phyloP scores from a whole-genome alignment of 2,113 vertebrate genomes.

The Helogale parvula region DNA sequence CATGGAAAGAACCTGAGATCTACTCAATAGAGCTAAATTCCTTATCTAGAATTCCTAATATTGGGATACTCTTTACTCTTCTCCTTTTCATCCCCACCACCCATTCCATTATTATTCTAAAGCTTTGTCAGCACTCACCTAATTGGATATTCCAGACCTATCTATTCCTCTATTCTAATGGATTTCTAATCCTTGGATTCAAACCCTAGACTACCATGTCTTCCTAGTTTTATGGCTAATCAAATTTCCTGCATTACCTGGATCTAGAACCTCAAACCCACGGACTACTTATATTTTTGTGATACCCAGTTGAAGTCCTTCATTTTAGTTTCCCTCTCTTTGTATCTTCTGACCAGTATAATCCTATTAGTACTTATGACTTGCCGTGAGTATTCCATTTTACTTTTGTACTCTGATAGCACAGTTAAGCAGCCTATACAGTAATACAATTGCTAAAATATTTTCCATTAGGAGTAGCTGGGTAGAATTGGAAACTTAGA shows the following conservation, averaged over 20 bases:
- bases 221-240: neutral
- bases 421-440: neutral
- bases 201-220: neutral
- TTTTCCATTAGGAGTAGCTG: neutral
- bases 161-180: neutral
- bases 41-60: neutral
- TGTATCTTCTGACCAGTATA: neutral
- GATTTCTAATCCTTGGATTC: slow-evolving; percentile 19
- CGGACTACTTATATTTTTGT: neutral
- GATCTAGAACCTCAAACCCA: neutral
- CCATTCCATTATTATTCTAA: neutral
- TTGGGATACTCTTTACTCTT: neutral
- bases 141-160: neutral
- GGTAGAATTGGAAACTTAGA: neutral
- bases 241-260: neutral
- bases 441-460: neutral
- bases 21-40: neutral
- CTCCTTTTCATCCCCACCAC: neutral
- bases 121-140: neutral
- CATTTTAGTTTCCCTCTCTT: neutral
- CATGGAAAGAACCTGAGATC: neutral
- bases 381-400: neutral
- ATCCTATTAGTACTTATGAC: neutral
- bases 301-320: neutral
- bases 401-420: neutral